Conservation (phyloP, 1,140 invertebrate genomes). For the Laupala kohalensis region DNA sequence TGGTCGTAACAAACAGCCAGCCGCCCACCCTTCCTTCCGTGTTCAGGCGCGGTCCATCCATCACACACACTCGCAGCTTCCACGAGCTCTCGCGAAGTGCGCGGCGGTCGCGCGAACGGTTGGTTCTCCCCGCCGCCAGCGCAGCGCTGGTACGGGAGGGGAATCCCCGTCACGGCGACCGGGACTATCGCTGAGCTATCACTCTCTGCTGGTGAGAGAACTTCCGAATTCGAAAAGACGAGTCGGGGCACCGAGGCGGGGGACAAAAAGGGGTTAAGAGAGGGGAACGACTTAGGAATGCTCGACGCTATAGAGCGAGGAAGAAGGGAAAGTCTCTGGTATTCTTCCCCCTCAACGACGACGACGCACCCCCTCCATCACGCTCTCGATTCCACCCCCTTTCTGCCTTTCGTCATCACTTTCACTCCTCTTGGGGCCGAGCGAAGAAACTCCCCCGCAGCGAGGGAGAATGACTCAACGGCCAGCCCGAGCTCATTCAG, state of each 20-base stretch:
- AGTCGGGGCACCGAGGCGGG: not conserved
- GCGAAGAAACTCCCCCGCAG: too few species aligned
- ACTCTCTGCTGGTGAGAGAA: not conserved
- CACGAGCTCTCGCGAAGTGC: too few species aligned
- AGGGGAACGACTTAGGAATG: too few species aligned
- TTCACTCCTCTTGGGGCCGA: not conserved
- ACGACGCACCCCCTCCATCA: too few species aligned
- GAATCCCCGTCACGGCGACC: not conserved
- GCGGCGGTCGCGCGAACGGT: too few species aligned
- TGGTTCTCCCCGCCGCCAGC: too few species aligned
- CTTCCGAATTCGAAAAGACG: not conserved
- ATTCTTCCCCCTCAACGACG: too few species aligned
- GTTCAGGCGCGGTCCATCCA: not conserved
- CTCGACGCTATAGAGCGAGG: too few species aligned
- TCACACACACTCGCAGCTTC: not conserved
- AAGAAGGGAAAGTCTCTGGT: too few species aligned
- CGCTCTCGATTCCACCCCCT: not conserved
- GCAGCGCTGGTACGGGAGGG: too few species aligned
- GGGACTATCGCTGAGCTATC: not conserved
- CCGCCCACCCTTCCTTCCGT: too few species aligned
- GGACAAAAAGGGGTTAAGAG: not conserved
- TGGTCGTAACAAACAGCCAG: not conserved
- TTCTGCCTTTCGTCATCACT: not conserved
- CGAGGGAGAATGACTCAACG: too few species aligned
- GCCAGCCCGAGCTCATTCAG: not conserved